Percentiles rank a stretch among this genome's conserved stretches.
These are phyloP conservation scores for Philaethria dido DNA, from an alignment of 2,888 invertebrate species.

Conservation along the genomic window DNA sequence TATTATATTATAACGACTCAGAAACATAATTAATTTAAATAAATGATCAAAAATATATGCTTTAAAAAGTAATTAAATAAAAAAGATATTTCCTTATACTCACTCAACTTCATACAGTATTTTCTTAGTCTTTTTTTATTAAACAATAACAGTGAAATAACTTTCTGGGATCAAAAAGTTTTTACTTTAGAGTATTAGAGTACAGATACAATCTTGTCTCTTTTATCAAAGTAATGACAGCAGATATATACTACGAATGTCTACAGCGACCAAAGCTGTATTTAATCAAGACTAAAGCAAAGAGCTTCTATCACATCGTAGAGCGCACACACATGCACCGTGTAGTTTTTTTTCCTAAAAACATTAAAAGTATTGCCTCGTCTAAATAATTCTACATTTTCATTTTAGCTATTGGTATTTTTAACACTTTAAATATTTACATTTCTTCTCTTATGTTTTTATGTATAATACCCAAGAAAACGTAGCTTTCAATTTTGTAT, in stretches of 20 bases:
- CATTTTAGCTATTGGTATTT: neutral
- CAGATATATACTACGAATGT: neutral
- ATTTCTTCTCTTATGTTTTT: neutral
- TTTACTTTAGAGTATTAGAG: neutral
- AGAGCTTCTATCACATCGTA: neutral
- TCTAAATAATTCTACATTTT: neutral
- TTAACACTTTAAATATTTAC: neutral
- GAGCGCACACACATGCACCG: neutral
- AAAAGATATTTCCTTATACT: neutral
- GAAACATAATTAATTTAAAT: too few relatives aligned
- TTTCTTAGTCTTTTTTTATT: neutral
- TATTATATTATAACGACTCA: too few relatives aligned
- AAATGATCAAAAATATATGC: too few relatives aligned
- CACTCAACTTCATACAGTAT: too few relatives aligned
- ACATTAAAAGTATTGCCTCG: constrained; percentile 15
- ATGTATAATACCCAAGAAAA: too few relatives aligned
- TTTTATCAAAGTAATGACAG: constrained; percentile 13
- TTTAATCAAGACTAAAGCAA: constrained; percentile 20
- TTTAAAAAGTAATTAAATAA: too few relatives aligned
- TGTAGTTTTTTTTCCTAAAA: constrained; percentile 9
- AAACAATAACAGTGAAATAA: neutral
- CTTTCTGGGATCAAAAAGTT: neutral
- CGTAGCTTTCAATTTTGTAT: too few relatives aligned
- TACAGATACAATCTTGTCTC: neutral
- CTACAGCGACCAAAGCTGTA: constrained; percentile 5